phyloP scores from a whole-genome alignment of 2,888 invertebrate species.

The Andrena bicolor region DNA sequence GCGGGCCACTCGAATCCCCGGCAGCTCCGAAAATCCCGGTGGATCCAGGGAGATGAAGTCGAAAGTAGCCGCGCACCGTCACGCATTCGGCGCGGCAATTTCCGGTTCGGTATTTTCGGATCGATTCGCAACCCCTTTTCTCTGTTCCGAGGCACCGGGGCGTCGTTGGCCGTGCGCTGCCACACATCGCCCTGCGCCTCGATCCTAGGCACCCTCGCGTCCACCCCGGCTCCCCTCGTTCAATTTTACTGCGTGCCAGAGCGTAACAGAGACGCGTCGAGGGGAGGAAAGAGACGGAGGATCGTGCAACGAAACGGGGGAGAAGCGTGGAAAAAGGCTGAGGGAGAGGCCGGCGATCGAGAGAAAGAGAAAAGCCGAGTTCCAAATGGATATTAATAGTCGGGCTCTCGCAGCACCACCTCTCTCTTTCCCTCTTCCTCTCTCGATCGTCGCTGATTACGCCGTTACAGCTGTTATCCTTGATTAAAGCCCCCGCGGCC shows the following conservation, averaged over 20 bases:
- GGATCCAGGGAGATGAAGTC: neutral
- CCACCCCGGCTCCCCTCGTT: slow-evolving; percentile 50
- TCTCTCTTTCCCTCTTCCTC: slow-evolving; percentile 13
- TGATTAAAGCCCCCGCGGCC: slow-evolving; percentile 77
- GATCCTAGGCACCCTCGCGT: slow-evolving; percentile 55
- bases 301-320: neutral
- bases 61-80: slow-evolving; percentile 49
- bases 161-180: slow-evolving; percentile 51
- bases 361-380: slow-evolving; percentile 62
- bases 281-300: slow-evolving; percentile 18
- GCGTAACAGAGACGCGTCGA: slow-evolving; percentile 50
- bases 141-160: slow-evolving; percentile 48
- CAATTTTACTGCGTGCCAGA: slow-evolving; percentile 60
- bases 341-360: neutral
- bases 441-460: slow-evolving; percentile 81
- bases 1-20: neutral
- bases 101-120: slow-evolving; percentile 76
- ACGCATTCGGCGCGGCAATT: slow-evolving; percentile 64
- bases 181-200: slow-evolving; percentile 38
- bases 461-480: slow-evolving; percentile 81
- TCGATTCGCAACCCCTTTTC: slow-evolving; percentile 79
- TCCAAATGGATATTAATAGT: slow-evolving; percentile 82
- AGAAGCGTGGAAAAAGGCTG: slow-evolving; percentile 24
- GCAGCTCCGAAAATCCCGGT: too few relatives aligned
- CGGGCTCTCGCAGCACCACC: slow-evolving; percentile 74